These are phyloP conservation scores for Erebia palarica DNA, from an alignment of 2,888 invertebrate species.

Conservation along the genomic window DNA sequence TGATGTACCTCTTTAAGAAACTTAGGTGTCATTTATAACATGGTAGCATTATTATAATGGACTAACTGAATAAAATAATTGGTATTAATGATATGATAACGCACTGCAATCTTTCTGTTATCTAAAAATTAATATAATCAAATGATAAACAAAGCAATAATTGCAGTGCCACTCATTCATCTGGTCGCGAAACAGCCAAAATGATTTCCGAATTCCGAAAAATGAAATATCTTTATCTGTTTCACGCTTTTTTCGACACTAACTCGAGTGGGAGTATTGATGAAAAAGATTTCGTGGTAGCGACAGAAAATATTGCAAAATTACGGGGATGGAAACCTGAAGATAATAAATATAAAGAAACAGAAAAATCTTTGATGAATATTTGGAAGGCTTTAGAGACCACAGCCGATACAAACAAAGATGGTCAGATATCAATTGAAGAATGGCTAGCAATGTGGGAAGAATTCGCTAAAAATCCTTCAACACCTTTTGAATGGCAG, in stretches of 20 bases:
- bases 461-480: constrained; percentile 46
- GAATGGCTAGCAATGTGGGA: constrained; percentile 46
- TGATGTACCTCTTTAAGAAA: too few species aligned
- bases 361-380: constrained; percentile 86
- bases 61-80: too few species aligned
- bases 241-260: constrained; percentile 88
- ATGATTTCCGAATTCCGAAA: constrained; percentile 89
- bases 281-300: constrained; percentile 90
- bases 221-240: constrained; percentile 82
- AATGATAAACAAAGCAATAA: background rate
- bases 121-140: constrained; percentile 9
- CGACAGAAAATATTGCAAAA: constrained; percentile 90
- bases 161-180: background rate
- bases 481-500: constrained; percentile 84
- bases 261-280: constrained; percentile 92
- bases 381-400: constrained; percentile 90
- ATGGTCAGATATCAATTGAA: constrained; percentile 39
- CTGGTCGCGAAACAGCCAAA: constrained; percentile 15
- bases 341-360: constrained; percentile 86
- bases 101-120: background rate
- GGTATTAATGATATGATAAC: background rate
- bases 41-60: too few species aligned
- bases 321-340: constrained; percentile 87
- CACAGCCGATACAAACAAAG: constrained; percentile 88
- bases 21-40: too few species aligned